Evolutionary conservation across 2,113 vertebrate species (phyloP), one percentile per base, ranked within the genome.

Genomic region (Gnathonemus longibarbis): DNA sequence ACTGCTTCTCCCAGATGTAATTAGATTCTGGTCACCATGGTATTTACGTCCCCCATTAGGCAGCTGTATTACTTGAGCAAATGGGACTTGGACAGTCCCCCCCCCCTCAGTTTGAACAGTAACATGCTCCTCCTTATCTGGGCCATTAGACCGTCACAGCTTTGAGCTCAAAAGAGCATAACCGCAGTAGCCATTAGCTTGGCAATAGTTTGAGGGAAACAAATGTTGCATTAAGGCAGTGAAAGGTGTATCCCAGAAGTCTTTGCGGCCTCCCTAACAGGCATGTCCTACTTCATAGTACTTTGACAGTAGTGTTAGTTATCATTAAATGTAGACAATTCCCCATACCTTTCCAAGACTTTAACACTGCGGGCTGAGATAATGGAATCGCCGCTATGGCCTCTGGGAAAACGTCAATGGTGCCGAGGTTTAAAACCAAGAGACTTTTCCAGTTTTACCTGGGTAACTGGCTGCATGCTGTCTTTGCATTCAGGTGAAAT

Each of bases 61-160:
- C 80, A 45, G 27, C 46, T 27, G n/a, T 39, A 83, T 90, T 90
- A 70, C 66, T 90, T 11, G 21, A 9, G 35, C 39, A 74, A 84
- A 74, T 52, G 13, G 58, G 86, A 21, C n/a, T 39, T 31, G 49
- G 88, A 21, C 52, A 21, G 6, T 17, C 21, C 45, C 15, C n/a
- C 5, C 6, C 6, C 21, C 45, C 21, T 2, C 15, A 0, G 86
- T 62, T 74, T 74, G 66, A 90, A 48, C 50, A 19, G 49, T 45
- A 87, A 56, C 46, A 35, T 84, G 74, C 31, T 66, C 58, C 88
- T 90, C 74, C 87, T 93, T 89, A 84, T 90, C 46, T 31, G 84
- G 83, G 27, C 58, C 0, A 1, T 89, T 90, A 35, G 87, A 7
- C 84, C 15, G 13, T 19, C 1, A 84, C 53, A 48, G 21, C 84